These are phyloP conservation scores for Rhyacophila evoluta DNA, from an alignment of 2,888 invertebrate species.

Conservation along the genomic window DNA sequence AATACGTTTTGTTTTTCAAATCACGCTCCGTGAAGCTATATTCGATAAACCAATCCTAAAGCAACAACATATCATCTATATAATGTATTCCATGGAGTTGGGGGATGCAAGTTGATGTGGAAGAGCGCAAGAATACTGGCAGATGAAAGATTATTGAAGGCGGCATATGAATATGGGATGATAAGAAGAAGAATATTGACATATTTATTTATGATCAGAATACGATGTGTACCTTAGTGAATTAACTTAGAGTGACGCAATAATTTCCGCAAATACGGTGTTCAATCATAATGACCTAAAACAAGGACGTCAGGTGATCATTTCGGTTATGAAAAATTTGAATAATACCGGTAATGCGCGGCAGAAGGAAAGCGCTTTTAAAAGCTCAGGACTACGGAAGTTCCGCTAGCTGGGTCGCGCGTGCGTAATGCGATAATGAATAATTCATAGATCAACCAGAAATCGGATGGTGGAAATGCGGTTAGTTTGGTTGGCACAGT, in stretches of 20 bases:
- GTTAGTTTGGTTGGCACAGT: not conserved
- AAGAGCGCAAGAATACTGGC: too few relatives aligned
- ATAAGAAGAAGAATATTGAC: too few relatives aligned
- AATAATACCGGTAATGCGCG: slow-evolving; percentile 37
- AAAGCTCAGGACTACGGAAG: not conserved
- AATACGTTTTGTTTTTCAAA: too few relatives aligned
- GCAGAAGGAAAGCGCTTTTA: not conserved
- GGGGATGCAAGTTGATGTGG: too few relatives aligned
- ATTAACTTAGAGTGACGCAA: not conserved
- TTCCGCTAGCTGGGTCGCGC: slow-evolving; percentile 23
- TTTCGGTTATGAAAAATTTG: slow-evolving; percentile 28
- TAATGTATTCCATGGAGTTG: too few relatives aligned
- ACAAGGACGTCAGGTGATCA: slow-evolving; percentile 2
- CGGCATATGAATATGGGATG: too few relatives aligned
- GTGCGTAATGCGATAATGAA: slow-evolving; percentile 6
- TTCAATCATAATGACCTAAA: not conserved
- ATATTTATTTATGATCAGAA: too few relatives aligned
- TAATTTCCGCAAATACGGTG: not conserved
- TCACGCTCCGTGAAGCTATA: too few relatives aligned
- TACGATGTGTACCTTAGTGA: too few relatives aligned
- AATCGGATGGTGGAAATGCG: slow-evolving; percentile 6
- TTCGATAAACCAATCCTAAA: too few relatives aligned
- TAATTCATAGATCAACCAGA: slow-evolving; percentile 25
- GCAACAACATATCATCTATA: too few relatives aligned
- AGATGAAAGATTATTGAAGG: too few relatives aligned